phyloP scores from a whole-genome alignment of 2,888 invertebrate genomes.

The Sarcophaga variegata region DNA sequence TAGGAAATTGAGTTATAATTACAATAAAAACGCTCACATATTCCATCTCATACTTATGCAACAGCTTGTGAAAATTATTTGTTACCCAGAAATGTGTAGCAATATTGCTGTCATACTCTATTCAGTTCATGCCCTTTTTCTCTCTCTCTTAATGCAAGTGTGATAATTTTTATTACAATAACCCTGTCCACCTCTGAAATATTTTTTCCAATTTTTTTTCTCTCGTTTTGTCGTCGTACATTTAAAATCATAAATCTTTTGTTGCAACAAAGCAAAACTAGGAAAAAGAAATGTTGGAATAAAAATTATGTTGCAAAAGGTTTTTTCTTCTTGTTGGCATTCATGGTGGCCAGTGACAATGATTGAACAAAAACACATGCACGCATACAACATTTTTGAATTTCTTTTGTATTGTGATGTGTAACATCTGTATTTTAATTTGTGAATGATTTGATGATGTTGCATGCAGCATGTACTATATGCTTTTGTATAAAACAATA shows the following conservation, averaged over 20 bases:
- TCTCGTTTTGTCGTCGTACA: background rate
- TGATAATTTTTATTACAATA: conserved; percentile 63
- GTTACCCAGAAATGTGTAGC: conserved; percentile 23
- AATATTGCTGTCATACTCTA: background rate
- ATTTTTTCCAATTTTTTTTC: conserved; percentile 22
- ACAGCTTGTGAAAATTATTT: conserved; percentile 62
- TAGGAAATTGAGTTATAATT: conserved; percentile 81
- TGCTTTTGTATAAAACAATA: conserved; percentile 31
- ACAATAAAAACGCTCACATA: conserved; percentile 72
- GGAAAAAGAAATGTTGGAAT: background rate
- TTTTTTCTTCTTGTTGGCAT: conserved; percentile 41
- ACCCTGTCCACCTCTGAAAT: background rate
- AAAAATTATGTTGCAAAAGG: conserved; percentile 12
- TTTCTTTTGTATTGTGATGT: conserved; percentile 52
- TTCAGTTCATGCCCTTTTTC: background rate
- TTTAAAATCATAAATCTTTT: conserved; percentile 64
- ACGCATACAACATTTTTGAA: conserved; percentile 18
- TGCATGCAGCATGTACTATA: conserved; percentile 24
- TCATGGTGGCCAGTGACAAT: conserved; percentile 42
- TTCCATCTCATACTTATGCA: conserved; percentile 60
- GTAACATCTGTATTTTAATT: conserved; percentile 68
- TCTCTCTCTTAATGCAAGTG: conserved; percentile 46
- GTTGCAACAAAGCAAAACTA: conserved; percentile 28
- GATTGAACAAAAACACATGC: conserved; percentile 30
- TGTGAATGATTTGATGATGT: conserved; percentile 65